These are phyloP conservation scores for Drosophila formosana DNA, from an alignment of 2,888 invertebrate species.

Conservation along the genomic window DNA sequence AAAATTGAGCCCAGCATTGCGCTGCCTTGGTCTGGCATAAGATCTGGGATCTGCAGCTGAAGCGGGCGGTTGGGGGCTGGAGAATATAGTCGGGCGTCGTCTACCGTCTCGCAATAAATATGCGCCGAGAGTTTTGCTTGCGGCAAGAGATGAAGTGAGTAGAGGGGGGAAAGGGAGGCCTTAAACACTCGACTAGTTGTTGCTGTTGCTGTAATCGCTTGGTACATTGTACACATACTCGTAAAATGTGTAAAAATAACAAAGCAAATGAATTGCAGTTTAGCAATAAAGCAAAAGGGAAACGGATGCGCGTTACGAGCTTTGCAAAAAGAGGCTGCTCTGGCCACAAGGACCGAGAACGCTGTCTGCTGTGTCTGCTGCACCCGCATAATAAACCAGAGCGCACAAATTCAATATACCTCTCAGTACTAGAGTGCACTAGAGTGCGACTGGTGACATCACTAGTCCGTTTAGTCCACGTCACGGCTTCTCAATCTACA, in stretches of 20 bases:
- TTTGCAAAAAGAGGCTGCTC: slow-evolving; percentile 31
- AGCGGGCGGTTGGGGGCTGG: slow-evolving; percentile 5
- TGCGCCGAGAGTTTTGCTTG: slow-evolving; percentile 56
- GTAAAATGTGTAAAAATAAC: slow-evolving; percentile 75
- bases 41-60: slow-evolving; percentile 5
- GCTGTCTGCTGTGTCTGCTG: slow-evolving; percentile 16
- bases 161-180: slow-evolving; percentile 1
- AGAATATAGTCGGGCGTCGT: slow-evolving; percentile 48
- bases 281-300: slow-evolving; percentile 59
- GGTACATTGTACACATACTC: slow-evolving; percentile 53
- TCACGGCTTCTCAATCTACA: too few species aligned
- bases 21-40: slow-evolving; percentile 7
- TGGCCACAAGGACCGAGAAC: slow-evolving; percentile 24
- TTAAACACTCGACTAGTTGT: not conserved
- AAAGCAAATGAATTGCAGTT: slow-evolving; percentile 74
- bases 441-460: too few species aligned
- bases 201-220: slow-evolving; percentile 31
- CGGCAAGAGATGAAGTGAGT: slow-evolving; percentile 23
- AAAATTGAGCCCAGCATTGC: slow-evolving; percentile 64
- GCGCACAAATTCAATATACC: slow-evolving; percentile 32
- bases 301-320: slow-evolving; percentile 64
- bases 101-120: slow-evolving; percentile 73
- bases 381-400: slow-evolving; percentile 75
- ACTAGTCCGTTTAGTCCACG: too few species aligned
- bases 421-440: too few species aligned